Evolutionary conservation across 2,797 vertebrate species (phyloP).

Genomic region (Nyctalus aviator): DNA sequence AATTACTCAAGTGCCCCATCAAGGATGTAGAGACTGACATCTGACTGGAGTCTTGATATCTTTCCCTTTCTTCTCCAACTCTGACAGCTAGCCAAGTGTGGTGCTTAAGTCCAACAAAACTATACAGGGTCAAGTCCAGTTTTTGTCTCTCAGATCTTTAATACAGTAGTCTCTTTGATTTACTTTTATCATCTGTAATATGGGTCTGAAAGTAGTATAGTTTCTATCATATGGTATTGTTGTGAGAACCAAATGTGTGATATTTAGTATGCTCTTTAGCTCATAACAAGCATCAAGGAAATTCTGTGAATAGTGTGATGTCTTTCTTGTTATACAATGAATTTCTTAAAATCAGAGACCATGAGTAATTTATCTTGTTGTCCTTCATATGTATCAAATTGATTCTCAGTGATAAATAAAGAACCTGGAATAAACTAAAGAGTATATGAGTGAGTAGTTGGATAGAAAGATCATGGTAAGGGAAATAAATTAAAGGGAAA

Average conservation of each 20-base stretch:
- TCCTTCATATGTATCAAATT: background rate
- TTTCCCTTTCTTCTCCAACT: background rate
- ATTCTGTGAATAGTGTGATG: background rate
- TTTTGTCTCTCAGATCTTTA: background rate
- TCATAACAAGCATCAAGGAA: background rate
- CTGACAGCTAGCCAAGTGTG: background rate
- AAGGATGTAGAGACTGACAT: background rate
- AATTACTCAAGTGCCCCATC: background rate
- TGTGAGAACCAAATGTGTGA: background rate
- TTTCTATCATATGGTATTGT: background rate
- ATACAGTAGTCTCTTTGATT: background rate
- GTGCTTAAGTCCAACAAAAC: background rate
- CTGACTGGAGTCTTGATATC: background rate
- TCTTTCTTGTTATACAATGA: background rate
- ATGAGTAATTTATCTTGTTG: background rate
- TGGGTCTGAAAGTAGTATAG: background rate
- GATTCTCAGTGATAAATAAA: background rate
- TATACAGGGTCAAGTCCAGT: background rate
- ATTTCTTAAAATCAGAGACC: background rate
- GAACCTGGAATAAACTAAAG: background rate
- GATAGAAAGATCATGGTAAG: background rate
- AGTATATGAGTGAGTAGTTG: background rate
- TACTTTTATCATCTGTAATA: background rate
- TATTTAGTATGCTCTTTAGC: background rate
- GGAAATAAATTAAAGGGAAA: background rate